Evolutionary conservation across 1,140 invertebrate genomes (phyloP).

Genomic region (Chrysomallon squamiferum): DNA sequence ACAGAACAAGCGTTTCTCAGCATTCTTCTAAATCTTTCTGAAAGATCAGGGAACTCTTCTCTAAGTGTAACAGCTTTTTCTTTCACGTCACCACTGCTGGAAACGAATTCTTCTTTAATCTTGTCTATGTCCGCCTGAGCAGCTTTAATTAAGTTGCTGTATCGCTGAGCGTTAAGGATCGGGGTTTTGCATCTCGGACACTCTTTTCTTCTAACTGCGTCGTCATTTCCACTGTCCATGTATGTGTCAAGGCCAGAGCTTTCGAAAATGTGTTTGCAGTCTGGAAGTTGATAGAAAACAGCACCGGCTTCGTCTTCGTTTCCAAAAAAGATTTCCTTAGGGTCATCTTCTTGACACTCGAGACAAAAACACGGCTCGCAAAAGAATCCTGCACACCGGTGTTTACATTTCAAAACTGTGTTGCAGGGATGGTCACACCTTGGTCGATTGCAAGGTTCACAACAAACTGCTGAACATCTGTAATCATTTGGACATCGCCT

Average conservation of each 20-base stretch:
- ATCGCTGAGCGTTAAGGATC: conserved; percentile 69
- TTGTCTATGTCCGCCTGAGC: conserved; percentile 65
- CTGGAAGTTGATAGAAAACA: not conserved
- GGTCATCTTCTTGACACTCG: conserved; percentile 54
- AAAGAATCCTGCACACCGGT: conserved; percentile 6
- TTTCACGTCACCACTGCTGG: not conserved
- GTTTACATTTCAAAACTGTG: conserved; percentile 14
- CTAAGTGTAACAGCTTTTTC: not conserved
- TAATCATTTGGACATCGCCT: conserved; percentile 51
- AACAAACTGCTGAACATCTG: conserved; percentile 67
- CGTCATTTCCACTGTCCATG: conserved; percentile 57
- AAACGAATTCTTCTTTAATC: not conserved
- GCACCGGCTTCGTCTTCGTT: conserved; percentile 44
- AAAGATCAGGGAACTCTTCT: not conserved
- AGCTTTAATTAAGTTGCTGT: conserved; percentile 67
- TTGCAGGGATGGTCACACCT: conserved; percentile 65
- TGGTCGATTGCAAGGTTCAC: conserved; percentile 65
- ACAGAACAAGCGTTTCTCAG: no score
- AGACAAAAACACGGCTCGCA: conserved; percentile 13
- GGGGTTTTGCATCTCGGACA: conserved; percentile 71
- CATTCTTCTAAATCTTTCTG: no score
- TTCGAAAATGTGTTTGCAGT: conserved; percentile 10
- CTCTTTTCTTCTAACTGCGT: conserved; percentile 62
- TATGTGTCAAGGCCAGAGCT: conserved; percentile 47
- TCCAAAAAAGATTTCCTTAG: conserved; percentile 66